These are phyloP conservation scores for Cephalopholis sonnerati DNA, from an alignment of 2,113 vertebrate genomes.

Conservation along the genomic window DNA sequence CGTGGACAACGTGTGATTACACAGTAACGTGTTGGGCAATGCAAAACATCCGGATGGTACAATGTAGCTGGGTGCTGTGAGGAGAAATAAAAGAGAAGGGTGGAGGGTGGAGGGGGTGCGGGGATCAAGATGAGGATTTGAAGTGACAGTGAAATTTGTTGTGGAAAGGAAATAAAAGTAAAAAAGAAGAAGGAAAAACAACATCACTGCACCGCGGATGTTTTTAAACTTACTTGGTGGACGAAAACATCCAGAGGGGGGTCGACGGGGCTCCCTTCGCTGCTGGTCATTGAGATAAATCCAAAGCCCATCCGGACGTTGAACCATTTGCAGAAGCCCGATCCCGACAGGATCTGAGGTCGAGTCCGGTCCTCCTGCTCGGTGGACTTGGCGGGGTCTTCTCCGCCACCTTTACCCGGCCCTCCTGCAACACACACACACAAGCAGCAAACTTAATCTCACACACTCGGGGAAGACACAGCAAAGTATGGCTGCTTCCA, in stretches of 20 bases:
- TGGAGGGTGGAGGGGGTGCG: too few relatives aligned
- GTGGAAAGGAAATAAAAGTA: background rate
- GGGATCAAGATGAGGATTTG: background rate
- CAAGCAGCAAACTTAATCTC: conserved; percentile 19
- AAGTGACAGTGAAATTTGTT: conserved; percentile 15
- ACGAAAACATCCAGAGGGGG: conserved; percentile 98
- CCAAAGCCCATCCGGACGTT: conserved; percentile 99
- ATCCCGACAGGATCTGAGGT: conserved; percentile 91
- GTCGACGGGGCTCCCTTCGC: conserved; percentile 94
- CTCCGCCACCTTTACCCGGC: conserved; percentile 94
- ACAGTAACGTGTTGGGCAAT: conserved; percentile 62
- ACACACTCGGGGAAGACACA: background rate
- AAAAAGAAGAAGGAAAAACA: background rate
- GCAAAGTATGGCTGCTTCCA: background rate
- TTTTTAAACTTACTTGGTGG: conserved; percentile 95
- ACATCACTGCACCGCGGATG: conserved; percentile 15
- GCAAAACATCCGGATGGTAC: conserved; percentile 67
- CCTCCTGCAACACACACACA: conserved; percentile 86
- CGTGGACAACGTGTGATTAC: conserved; percentile 61
- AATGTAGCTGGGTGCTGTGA: conserved; percentile 15
- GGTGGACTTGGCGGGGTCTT: conserved; percentile 90
- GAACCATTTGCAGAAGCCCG: conserved; percentile 99
- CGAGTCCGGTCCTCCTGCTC: conserved; percentile 90
- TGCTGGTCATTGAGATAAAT: conserved; percentile 98
- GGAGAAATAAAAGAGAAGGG: conserved; percentile 19